These are phyloP conservation scores for Zygaena filipendulae DNA, from an alignment of 2,888 invertebrate genomes.

Conservation along the genomic window DNA sequence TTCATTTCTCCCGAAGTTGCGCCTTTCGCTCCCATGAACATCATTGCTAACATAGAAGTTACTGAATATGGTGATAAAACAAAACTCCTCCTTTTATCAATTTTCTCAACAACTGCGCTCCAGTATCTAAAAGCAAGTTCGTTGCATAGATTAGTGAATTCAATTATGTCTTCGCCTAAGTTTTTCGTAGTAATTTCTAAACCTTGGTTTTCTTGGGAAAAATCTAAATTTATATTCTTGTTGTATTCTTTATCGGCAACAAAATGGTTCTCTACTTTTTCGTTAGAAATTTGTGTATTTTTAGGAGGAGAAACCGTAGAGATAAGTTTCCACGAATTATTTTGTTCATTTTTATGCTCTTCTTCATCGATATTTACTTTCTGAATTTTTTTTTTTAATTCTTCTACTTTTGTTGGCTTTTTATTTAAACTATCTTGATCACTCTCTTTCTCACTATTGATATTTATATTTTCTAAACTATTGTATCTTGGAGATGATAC, in stretches of 20 bases:
- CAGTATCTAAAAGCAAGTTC: conserved; percentile 88
- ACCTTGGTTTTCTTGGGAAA: conserved; percentile 69
- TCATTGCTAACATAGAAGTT: conserved; percentile 89
- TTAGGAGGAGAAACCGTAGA: conserved; percentile 66
- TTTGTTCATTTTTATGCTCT: conserved; percentile 43
- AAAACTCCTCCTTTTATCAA: conserved; percentile 81
- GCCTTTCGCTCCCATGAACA: conserved; percentile 87
- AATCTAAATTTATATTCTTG: conserved; percentile 48
- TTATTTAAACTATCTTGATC: too few species aligned
- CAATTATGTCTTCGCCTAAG: conserved; percentile 79
- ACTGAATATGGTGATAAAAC: conserved; percentile 87
- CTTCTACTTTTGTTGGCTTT: conserved; percentile 55
- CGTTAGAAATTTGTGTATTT: conserved; percentile 35
- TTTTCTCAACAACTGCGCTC: conserved; percentile 75
- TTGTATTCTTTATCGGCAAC: conserved; percentile 8
- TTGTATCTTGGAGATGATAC: too few species aligned
- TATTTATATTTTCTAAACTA: not conserved
- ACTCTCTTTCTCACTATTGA: not conserved
- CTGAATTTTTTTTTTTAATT: conserved; percentile 58
- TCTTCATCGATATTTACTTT: conserved; percentile 57
- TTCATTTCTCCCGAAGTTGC: conserved; percentile 93
- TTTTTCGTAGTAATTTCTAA: conserved; percentile 79
- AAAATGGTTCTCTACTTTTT: conserved; percentile 20
- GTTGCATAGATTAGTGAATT: conserved; percentile 84
- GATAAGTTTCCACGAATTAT: conserved; percentile 69